phyloP scores from a whole-genome alignment of 2,113 vertebrate species.

The Phaethornis superciliosus region DNA sequence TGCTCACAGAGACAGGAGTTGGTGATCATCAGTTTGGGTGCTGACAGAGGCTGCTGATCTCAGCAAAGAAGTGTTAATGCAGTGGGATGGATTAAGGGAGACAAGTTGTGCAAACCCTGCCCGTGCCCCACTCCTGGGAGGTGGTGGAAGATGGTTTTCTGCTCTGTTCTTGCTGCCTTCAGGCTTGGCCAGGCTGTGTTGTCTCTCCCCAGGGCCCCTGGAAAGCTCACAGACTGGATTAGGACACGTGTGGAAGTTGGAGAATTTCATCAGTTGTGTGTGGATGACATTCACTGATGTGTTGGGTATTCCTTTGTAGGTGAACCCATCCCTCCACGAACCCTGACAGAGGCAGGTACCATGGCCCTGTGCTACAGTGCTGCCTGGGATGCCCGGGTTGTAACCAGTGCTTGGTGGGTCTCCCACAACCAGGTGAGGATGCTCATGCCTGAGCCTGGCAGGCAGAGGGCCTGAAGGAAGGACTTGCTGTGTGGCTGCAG shows the following conservation, averaged over 20 bases:
- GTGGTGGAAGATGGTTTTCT: neutral
- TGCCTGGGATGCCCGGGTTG: slow-evolving; percentile 95
- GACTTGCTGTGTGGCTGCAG: rapidly evolving
- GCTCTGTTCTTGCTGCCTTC: neutral
- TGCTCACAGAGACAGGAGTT: neutral
- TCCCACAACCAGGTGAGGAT: slow-evolving; percentile 91
- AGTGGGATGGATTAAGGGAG: neutral
- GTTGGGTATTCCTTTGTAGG: slow-evolving; percentile 69
- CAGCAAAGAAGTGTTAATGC: rapidly evolving
- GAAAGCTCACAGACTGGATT: rapidly evolving
- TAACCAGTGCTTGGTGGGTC: slow-evolving; percentile 99
- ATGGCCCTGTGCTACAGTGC: slow-evolving; percentile 98
- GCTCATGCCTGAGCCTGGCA: neutral
- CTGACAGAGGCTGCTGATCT: neutral
- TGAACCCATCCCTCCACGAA: slow-evolving; percentile 87
- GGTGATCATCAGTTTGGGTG: too few species aligned
- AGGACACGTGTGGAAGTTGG: rapidly evolving
- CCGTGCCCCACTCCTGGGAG: neutral
- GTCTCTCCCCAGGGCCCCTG: neutral
- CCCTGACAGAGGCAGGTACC: slow-evolving; percentile 92
- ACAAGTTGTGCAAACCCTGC: neutral
- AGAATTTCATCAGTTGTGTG: rapidly evolving
- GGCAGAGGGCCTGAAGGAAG: neutral
- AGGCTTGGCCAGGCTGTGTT: neutral
- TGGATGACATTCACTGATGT: rapidly evolving